A percentile compares a stretch with the other conserved stretches of the same genome.
These are phyloP conservation scores for Pocota personata DNA, from an alignment of 2,888 invertebrate genomes.

Conservation along the genomic window DNA sequence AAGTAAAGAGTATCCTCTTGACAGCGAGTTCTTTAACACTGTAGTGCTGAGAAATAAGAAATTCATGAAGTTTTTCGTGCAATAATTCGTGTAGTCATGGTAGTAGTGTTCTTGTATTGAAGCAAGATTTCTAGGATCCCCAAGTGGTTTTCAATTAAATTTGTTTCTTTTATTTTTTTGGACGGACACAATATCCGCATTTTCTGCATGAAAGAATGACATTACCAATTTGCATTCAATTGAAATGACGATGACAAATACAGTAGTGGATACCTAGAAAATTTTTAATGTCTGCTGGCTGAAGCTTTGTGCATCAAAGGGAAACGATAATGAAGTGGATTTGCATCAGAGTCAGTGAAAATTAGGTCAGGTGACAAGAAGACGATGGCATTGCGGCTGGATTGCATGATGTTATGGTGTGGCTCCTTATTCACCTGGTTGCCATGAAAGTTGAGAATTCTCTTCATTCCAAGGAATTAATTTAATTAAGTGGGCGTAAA, in stretches of 20 bases:
- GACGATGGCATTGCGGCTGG: slow-evolving; percentile 37
- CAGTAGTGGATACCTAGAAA: slow-evolving; percentile 20
- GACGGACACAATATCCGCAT: slow-evolving; percentile 52
- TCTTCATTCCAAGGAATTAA: slow-evolving; percentile 42
- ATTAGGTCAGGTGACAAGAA: slow-evolving; percentile 69
- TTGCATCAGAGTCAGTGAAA: slow-evolving; percentile 67
- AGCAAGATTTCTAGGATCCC: not conserved
- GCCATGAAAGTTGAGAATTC: slow-evolving; percentile 26
- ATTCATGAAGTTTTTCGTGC: slow-evolving; percentile 60
- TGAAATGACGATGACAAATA: slow-evolving; percentile 57
- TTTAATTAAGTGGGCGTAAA: slow-evolving; percentile 69
- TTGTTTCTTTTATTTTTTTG: not conserved
- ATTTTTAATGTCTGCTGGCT: slow-evolving; percentile 52
- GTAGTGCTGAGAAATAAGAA: slow-evolving; percentile 44
- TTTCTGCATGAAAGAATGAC: slow-evolving; percentile 64
- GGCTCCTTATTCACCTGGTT: slow-evolving; percentile 37
- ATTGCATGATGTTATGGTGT: slow-evolving; percentile 16
- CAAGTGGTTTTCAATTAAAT: slow-evolving; percentile 64
- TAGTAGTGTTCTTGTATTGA: not conserved
- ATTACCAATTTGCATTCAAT: slow-evolving; percentile 68
- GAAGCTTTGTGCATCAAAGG: slow-evolving; percentile 64
- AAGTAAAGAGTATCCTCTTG: not conserved
- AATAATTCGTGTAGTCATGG: not conserved
- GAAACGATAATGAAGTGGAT: slow-evolving; percentile 73
- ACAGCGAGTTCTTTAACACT: slow-evolving; percentile 37